A percentile compares a stretch with the other conserved stretches of the same genome.
These are phyloP conservation scores for Pygoscelis antarcticus DNA, from an alignment of 2,113 vertebrate species.

Conservation along the genomic window DNA sequence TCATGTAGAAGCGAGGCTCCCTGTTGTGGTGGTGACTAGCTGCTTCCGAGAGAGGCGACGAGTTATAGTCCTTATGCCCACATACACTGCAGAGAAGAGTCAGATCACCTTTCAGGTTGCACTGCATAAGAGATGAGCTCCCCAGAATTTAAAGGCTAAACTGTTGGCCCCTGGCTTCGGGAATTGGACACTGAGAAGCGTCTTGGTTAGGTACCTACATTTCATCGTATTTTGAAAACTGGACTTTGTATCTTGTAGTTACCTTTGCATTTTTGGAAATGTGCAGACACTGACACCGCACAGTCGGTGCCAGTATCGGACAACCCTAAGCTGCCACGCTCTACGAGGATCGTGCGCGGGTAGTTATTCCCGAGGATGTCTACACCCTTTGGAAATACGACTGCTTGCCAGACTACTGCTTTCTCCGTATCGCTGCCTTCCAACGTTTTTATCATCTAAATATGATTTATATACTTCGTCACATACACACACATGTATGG, in stretches of 20 bases:
- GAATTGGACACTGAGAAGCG: background rate
- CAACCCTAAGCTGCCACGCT: fast-evolving
- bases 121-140: fast-evolving
- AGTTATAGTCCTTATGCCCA: fast-evolving
- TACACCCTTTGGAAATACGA: background rate
- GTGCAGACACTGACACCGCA: fast-evolving
- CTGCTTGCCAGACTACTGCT: background rate
- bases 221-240: background rate
- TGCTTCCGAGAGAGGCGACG: fast-evolving
- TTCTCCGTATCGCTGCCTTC: fast-evolving
- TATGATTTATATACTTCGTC: background rate
- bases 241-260: background rate
- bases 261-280: background rate
- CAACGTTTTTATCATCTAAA: background rate
- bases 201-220: background rate
- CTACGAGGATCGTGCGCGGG: fast-evolving
- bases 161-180: background rate
- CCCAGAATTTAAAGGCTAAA: background rate
- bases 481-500: fast-evolving
- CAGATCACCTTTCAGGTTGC: background rate
- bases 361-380: background rate
- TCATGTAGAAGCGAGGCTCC: background rate
- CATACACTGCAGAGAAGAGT: background rate
- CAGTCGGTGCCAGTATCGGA: fast-evolving
- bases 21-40: too few species aligned